These are phyloP conservation scores for Acrobasis suavella DNA, from an alignment of 2,888 invertebrate species.

Conservation along the genomic window DNA sequence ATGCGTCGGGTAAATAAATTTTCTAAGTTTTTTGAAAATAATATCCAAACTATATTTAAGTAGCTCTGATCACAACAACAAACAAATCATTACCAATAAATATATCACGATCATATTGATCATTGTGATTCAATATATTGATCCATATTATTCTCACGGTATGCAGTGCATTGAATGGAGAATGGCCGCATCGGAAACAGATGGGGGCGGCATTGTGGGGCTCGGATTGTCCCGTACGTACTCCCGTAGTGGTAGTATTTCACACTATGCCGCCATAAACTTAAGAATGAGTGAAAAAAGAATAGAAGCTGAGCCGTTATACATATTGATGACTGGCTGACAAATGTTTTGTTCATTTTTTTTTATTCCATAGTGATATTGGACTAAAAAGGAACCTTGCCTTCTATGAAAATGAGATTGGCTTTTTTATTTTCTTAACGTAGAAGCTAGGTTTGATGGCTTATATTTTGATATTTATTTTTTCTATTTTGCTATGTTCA, in stretches of 20 bases:
- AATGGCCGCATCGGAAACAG: conserved; percentile 47
- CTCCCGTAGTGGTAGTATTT: conserved; percentile 51
- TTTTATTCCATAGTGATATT: not conserved
- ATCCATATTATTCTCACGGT: conserved; percentile 54
- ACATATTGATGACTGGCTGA: conserved; percentile 1
- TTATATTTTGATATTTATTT: too few species aligned
- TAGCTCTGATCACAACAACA: not conserved
- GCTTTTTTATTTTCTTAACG: not conserved
- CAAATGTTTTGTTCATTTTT: conserved; percentile 4
- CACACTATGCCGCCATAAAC: conserved; percentile 49
- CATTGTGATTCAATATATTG: conserved; percentile 20
- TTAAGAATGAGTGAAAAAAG: not conserved
- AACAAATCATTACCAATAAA: not conserved
- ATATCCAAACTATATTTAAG: not conserved
- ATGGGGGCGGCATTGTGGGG: conserved; percentile 68
- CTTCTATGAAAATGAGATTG: not conserved
- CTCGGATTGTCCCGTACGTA: conserved; percentile 59
- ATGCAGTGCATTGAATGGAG: conserved; percentile 52
- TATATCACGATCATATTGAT: conserved; percentile 18
- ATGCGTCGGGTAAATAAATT: too few species aligned
- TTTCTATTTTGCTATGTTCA: too few species aligned
- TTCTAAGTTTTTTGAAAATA: too few species aligned
- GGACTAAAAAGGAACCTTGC: not conserved
- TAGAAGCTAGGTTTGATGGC: too few species aligned
- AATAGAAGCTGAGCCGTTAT: not conserved